phyloP scores from a whole-genome alignment of 2,797 vertebrate species.

The Arnoldichthys spilopterus region DNA sequence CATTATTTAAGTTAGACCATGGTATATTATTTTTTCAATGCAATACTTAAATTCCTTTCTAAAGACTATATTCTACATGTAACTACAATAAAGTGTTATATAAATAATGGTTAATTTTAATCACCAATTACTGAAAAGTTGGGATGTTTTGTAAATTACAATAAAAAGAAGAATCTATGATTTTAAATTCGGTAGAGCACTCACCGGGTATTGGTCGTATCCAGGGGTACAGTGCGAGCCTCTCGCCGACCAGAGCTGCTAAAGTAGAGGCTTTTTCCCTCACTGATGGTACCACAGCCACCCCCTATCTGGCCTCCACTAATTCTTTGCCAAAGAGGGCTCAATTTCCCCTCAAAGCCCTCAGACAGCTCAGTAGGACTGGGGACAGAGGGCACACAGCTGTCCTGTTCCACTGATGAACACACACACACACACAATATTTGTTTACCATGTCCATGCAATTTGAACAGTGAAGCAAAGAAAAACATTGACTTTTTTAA shows the following conservation, averaged over 20 bases:
- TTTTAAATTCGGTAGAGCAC: conserved; percentile 2
- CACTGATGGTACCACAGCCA: conserved; percentile 90
- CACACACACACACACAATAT: conserved; percentile 41
- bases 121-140: too few species aligned
- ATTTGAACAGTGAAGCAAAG: neutral
- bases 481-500: neutral
- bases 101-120: too few species aligned
- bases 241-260: conserved; percentile 90
- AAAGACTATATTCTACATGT: too few species aligned
- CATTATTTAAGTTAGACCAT: too few species aligned
- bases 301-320: conserved; percentile 90
- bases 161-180: too few species aligned
- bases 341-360: conserved; percentile 95
- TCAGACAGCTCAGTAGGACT: conserved; percentile 93
- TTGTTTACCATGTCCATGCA: neutral
- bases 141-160: too few species aligned
- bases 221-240: conserved; percentile 88
- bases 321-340: conserved; percentile 93
- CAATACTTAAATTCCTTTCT: too few species aligned
- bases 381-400: conserved; percentile 88
- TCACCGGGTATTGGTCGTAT: conserved; percentile 94
- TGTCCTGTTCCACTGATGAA: conserved; percentile 89
- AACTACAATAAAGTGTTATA: too few species aligned
- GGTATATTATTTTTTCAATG: too few species aligned
- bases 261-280: conserved; percentile 94